Percentiles rank a stretch among this genome's conserved stretches.
phyloP scores from a whole-genome alignment of 2,888 invertebrate species.

The Dyspetes luteomarginatus region DNA sequence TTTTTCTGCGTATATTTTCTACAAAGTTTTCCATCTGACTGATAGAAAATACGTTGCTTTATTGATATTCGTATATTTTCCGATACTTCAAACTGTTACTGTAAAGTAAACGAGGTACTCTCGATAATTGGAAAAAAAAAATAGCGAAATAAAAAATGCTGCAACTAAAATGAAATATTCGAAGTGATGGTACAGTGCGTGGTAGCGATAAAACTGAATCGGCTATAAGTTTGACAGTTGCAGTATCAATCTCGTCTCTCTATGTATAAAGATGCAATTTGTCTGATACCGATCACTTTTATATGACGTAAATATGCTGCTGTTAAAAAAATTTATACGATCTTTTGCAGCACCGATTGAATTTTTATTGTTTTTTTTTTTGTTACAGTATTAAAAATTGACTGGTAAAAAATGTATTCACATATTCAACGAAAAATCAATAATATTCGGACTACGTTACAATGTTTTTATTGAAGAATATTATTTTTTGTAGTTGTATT shows the following conservation, averaged over 20 bases:
- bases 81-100: constrained; percentile 16
- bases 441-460: no score
- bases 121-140: constrained; percentile 9
- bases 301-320: no score
- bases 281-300: background rate
- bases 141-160: background rate
- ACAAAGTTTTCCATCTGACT: constrained; percentile 6
- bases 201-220: constrained; percentile 1
- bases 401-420: no score
- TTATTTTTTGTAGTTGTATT: no score
- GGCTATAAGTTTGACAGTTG: constrained; percentile 9
- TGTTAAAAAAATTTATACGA: no score
- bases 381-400: no score
- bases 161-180: background rate
- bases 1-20: constrained; percentile 2
- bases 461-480: no score
- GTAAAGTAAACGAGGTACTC: constrained; percentile 11
- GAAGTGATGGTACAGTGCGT: background rate
- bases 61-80: constrained; percentile 45
- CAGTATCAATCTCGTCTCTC: background rate
- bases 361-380: no score
- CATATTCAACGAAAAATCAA: no score
- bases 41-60: background rate
- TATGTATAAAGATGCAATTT: background rate
- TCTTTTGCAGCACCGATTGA: no score